These are phyloP conservation scores for Oryzias curvinotus DNA, from an alignment of 2,113 vertebrate species.

Conservation along the genomic window DNA sequence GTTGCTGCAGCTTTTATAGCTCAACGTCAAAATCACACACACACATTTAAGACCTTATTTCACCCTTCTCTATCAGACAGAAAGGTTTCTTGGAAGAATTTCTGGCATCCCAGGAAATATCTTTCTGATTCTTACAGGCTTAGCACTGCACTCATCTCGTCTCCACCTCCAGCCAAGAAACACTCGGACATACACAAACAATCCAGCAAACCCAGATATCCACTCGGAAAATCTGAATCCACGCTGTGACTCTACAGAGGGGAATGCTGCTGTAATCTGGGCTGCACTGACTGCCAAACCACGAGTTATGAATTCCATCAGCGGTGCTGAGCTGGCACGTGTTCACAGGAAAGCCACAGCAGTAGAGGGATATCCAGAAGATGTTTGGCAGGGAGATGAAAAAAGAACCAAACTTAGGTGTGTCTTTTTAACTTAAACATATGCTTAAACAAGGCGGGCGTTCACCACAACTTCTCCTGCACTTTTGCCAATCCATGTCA, in stretches of 20 bases:
- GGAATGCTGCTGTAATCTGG: constrained; percentile 63
- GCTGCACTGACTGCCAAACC: constrained; percentile 9
- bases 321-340: constrained; percentile 57
- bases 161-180: constrained; percentile 59
- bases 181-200: constrained; percentile 28
- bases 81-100: constrained; percentile 72
- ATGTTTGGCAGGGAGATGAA: constrained; percentile 15
- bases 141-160: constrained; percentile 58
- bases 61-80: constrained; percentile 62
- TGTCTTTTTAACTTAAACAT: constrained; percentile 18
- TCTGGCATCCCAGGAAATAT: constrained; percentile 61
- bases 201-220: constrained; percentile 31
- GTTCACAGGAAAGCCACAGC: constrained; percentile 40
- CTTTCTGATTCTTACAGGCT: constrained; percentile 69
- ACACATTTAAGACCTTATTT: constrained; percentile 44
- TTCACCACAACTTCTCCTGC: constrained; percentile 18
- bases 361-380: constrained; percentile 27
- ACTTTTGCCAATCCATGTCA: constrained; percentile 1
- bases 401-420: background rate
- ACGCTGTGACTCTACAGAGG: constrained; percentile 45
- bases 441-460: constrained; percentile 13
- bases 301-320: constrained; percentile 41
- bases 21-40: constrained; percentile 32
- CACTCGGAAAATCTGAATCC: constrained; percentile 51
- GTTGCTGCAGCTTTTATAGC: constrained; percentile 38